phyloP scores from a whole-genome alignment of 1,140 invertebrate species.

The Rhagoletis zephyria region DNA sequence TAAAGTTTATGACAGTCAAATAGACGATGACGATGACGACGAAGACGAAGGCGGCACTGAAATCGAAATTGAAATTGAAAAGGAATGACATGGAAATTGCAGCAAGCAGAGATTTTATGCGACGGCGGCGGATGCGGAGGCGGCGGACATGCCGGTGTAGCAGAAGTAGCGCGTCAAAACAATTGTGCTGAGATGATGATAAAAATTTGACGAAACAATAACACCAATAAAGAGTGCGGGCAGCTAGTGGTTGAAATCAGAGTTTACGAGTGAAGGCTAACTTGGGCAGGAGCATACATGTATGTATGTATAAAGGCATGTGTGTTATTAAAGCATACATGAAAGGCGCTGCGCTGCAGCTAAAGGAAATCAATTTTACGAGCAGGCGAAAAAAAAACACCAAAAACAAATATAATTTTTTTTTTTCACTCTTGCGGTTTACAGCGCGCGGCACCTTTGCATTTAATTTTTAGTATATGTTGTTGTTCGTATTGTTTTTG shows the following conservation, averaged over 20 bases:
- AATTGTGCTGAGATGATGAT: slow-evolving; percentile 37
- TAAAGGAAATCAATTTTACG: slow-evolving; percentile 72
- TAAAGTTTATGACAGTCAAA: slow-evolving; percentile 70
- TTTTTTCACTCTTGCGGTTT: neutral
- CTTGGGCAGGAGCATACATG: neutral
- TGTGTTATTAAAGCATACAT: neutral
- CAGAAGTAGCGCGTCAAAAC: slow-evolving; percentile 18
- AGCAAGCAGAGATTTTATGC: neutral
- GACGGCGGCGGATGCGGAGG: neutral
- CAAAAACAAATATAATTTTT: slow-evolving; percentile 58
- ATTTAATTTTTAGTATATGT: slow-evolving; percentile 26
- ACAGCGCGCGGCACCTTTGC: slow-evolving; percentile 21
- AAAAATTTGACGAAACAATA: slow-evolving; percentile 40
- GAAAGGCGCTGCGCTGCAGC: neutral
- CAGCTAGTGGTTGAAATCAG: neutral
- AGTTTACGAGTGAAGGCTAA: neutral
- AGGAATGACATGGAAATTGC: slow-evolving; percentile 7
- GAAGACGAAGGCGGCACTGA: neutral
- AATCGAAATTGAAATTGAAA: slow-evolving; percentile 44
- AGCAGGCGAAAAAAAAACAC: slow-evolving; percentile 66
- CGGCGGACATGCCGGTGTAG: neutral
- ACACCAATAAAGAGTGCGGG: neutral
- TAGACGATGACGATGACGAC: slow-evolving; percentile 10
- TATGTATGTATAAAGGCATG: too few species aligned
- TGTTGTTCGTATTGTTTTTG: slow-evolving; percentile 6